Conservation (phyloP, 2,113 vertebrate genomes). For the Oceanodroma tethys region DNA sequence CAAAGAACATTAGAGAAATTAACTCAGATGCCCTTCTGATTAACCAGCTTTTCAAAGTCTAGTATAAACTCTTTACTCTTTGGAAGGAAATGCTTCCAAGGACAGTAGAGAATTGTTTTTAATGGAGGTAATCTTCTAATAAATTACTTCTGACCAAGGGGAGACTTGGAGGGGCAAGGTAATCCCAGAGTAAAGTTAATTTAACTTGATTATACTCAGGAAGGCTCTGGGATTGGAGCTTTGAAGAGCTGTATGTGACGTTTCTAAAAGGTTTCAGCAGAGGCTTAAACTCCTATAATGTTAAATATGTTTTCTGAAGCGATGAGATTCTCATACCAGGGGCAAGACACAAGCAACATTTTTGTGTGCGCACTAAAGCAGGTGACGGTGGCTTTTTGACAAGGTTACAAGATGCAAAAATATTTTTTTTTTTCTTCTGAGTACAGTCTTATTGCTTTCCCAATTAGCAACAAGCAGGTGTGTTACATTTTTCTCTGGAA, state of each 20-base stretch:
- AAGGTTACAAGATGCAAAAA: background rate
- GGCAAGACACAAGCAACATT: background rate
- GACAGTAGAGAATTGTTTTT: constrained; percentile 64
- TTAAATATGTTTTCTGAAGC: background rate
- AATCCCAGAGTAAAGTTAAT: constrained; percentile 67
- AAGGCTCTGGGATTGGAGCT: constrained; percentile 17
- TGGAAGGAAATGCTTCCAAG: constrained; percentile 52
- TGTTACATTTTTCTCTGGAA: background rate
- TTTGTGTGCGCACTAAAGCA: background rate
- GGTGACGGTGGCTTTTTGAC: background rate
- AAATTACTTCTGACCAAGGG: constrained; percentile 62
- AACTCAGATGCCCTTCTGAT: constrained; percentile 44
- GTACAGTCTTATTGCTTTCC: background rate
- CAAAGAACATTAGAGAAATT: constrained; percentile 49
- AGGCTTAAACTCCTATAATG: background rate
- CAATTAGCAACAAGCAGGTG: background rate
- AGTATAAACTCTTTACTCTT: constrained; percentile 59
- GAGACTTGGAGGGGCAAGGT: constrained; percentile 47
- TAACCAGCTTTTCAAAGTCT: constrained; percentile 57
- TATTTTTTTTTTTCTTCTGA: background rate
- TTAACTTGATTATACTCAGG: constrained; percentile 45
- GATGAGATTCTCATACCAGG: background rate
- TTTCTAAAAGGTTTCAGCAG: constrained; percentile 28
- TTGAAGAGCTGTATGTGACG: background rate
- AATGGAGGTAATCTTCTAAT: constrained; percentile 69